phyloP scores from a whole-genome alignment of 2,888 invertebrate genomes.

The Imbricaverruca yamaguchii region DNA sequence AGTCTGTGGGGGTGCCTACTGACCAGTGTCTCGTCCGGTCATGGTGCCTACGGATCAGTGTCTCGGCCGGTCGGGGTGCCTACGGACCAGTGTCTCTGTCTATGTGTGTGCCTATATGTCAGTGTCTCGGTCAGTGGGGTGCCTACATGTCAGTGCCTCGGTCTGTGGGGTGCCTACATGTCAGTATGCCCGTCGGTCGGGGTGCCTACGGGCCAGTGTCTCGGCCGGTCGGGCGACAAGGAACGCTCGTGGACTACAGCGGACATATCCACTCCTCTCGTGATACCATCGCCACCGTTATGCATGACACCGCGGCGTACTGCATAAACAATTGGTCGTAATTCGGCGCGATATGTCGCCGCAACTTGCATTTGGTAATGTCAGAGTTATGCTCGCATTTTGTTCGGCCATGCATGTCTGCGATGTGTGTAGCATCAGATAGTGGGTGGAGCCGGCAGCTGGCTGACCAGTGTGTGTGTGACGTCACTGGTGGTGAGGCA shows the following conservation, averaged over 20 bases:
- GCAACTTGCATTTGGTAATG: neutral
- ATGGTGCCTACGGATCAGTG: no score
- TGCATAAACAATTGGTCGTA: constrained; percentile 17
- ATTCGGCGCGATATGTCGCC: neutral
- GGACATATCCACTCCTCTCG: neutral
- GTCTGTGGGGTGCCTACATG: no score
- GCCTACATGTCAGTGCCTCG: no score
- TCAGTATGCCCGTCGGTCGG: no score
- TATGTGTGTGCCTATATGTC: no score
- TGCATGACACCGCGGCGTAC: neutral
- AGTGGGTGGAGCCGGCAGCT: neutral
- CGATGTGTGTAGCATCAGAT: neutral
- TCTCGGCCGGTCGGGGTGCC: no score
- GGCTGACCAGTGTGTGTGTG: neutral
- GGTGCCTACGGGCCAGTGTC: no score
- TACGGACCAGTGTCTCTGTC: no score
- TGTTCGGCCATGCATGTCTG: neutral
- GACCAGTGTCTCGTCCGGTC: no score
- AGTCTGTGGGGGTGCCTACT: no score
- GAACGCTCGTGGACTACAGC: neutral
- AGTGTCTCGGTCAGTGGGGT: no score
- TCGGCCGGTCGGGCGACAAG: no score
- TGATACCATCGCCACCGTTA: neutral
- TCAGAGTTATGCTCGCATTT: neutral
- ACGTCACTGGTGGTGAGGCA: neutral